Percentiles rank a stretch among this genome's conserved stretches.
Conservation (phyloP, 2,113 vertebrate species). For the Phyllostomus hastatus region DNA sequence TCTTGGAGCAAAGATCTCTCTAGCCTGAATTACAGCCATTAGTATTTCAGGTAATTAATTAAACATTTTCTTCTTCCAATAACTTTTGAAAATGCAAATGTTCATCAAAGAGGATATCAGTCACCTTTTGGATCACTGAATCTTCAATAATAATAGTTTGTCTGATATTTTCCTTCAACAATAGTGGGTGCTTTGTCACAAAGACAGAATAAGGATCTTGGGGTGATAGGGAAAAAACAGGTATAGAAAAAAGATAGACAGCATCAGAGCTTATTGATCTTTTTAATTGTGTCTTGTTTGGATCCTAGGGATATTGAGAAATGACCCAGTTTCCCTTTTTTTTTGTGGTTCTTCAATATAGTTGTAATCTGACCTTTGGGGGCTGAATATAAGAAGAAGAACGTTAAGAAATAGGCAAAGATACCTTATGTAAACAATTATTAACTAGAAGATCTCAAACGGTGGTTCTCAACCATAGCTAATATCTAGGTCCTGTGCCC, state of each 20-base stretch:
- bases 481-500: neutral
- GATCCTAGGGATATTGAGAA: neutral
- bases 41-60: neutral
- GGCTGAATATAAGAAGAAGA: neutral
- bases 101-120: neutral
- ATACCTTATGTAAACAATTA: neutral
- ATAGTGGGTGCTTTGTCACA: neutral
- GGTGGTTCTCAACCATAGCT: neutral
- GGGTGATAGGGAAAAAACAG: neutral
- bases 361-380: neutral
- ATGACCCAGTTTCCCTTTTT: neutral
- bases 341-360: neutral
- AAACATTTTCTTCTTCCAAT: neutral
- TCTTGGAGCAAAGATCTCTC: neutral
- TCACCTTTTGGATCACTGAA: neutral
- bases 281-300: neutral
- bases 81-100: slow-evolving; percentile 31
- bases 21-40: neutral
- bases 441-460: neutral
- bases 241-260: neutral
- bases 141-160: neutral
- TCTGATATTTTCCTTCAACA: neutral
- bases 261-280: neutral
- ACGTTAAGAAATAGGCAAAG: neutral
- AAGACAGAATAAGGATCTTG: neutral